Evolutionary conservation across 2,888 invertebrate species (phyloP).

Genomic region (Onchidella celtica): DNA sequence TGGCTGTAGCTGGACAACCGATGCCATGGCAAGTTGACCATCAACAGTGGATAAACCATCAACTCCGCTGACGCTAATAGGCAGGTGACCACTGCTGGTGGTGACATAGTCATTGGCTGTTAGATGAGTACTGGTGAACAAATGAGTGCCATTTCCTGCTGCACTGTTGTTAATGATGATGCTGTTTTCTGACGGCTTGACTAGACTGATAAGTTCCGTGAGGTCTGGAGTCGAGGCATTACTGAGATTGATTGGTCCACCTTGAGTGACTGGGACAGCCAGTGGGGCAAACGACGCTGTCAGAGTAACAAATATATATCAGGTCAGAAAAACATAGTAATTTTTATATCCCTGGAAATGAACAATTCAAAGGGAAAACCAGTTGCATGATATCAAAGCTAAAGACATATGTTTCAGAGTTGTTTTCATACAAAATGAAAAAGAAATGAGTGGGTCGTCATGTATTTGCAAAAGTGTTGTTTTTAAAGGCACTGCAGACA

Average conservation of each 20-base stretch:
- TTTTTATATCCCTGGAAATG: no score
- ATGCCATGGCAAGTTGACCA: not conserved
- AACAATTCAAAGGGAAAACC: no score
- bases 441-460: no score
- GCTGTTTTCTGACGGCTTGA: conserved; percentile 40
- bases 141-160: not conserved
- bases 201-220: conserved; percentile 45
- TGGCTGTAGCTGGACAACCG: conserved; percentile 36
- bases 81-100: not conserved
- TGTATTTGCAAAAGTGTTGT: no score
- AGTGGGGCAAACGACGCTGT: conserved; percentile 36
- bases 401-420: no score
- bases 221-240: conserved; percentile 47
- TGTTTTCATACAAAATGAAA: no score
- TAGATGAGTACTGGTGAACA: not conserved
- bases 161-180: not conserved
- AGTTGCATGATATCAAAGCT: no score
- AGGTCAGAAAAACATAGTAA: no score
- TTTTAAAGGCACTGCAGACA: no score
- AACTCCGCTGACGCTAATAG: not conserved
- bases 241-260: conserved; percentile 30
- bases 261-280: conserved; percentile 31
- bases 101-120: conserved; percentile 22
- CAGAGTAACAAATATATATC: no score
- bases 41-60: conserved; percentile 9